phyloP scores from a whole-genome alignment of 2,113 vertebrate species.

The Callorhinus ursinus region DNA sequence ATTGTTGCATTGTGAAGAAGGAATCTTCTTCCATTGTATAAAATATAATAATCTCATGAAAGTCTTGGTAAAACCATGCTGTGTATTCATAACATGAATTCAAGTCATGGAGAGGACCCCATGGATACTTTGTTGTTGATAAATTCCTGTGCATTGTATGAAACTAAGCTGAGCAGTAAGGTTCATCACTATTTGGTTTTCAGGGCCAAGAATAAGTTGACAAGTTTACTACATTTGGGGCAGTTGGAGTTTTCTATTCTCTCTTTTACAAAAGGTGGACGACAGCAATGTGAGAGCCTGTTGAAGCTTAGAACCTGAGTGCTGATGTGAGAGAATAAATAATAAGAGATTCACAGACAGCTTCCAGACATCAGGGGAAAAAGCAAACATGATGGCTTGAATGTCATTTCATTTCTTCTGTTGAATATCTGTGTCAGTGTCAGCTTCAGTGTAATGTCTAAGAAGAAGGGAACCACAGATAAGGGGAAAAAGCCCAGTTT shows the following conservation, averaged over 20 bases:
- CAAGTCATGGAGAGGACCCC: neutral
- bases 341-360: neutral
- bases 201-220: neutral
- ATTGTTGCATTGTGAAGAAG: neutral
- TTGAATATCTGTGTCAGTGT: neutral
- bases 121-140: neutral
- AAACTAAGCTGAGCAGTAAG: neutral
- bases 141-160: neutral
- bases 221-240: neutral
- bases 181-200: neutral
- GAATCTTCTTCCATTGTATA: neutral
- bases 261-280: neutral
- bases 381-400: neutral
- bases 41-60: neutral
- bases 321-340: neutral
- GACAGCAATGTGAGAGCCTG: neutral
- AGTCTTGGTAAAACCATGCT: neutral
- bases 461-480: neutral
- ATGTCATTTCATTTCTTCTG: slow-evolving; percentile 33
- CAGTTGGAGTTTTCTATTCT: neutral
- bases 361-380: neutral
- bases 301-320: neutral
- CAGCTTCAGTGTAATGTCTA: neutral
- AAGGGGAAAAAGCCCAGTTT: neutral
- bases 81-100: neutral